Evolutionary conservation across 1,140 invertebrate genomes (phyloP).

Genomic region (Chrysomallon squamiferum): DNA sequence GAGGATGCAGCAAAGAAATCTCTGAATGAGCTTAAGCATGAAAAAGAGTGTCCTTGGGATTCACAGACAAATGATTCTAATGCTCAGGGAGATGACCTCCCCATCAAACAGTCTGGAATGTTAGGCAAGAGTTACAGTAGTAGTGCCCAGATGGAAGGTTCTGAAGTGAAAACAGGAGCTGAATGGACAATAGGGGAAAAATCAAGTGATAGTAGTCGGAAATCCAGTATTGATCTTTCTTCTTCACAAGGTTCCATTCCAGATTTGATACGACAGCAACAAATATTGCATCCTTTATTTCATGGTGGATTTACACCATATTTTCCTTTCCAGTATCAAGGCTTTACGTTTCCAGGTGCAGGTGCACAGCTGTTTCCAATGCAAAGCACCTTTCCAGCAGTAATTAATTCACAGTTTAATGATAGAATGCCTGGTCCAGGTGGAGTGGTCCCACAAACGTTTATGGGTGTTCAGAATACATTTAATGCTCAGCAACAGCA

Average conservation of each 20-base stretch:
- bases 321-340: slow-evolving; percentile 7
- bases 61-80: background rate
- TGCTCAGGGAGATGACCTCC: background rate
- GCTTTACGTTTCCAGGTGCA: slow-evolving; percentile 5
- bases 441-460: no score
- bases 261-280: slow-evolving; percentile 19
- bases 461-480: no score
- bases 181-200: slow-evolving; percentile 7
- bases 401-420: background rate
- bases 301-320: background rate
- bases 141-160: background rate
- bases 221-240: slow-evolving; percentile 28
- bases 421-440: no score
- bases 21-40: slow-evolving; percentile 19
- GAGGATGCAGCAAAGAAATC: slow-evolving; percentile 8
- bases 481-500: no score
- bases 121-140: background rate
- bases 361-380: background rate
- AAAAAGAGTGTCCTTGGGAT: slow-evolving; percentile 7
- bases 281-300: slow-evolving; percentile 6
- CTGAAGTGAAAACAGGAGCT: slow-evolving; percentile 2
- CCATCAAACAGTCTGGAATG: slow-evolving; percentile 2
- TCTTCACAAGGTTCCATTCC: slow-evolving; percentile 17
- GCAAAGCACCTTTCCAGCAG: background rate
- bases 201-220: slow-evolving; percentile 20